Evolutionary conservation across 2,797 vertebrate species (phyloP).

Genomic region (Amazona finschi): DNA sequence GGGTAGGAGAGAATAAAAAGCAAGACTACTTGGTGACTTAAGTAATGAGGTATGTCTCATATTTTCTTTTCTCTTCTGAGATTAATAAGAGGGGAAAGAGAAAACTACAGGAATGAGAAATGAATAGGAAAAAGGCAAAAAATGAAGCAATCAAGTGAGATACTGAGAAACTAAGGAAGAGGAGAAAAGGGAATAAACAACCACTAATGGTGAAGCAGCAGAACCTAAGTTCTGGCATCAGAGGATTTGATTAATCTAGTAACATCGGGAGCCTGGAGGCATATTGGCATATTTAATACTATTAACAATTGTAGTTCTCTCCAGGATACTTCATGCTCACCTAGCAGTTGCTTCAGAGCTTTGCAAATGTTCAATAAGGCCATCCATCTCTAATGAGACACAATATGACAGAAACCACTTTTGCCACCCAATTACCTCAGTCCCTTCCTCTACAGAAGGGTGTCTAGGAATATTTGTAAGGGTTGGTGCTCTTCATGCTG

Average conservation of each 20-base stretch:
- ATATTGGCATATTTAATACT: neutral
- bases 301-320: neutral
- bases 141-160: neutral
- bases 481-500: neutral
- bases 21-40: neutral
- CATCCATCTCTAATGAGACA: neutral
- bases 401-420: neutral
- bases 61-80: neutral
- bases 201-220: neutral
- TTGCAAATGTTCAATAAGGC: neutral
- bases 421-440: neutral
- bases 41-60: neutral
- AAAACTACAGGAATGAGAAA: neutral
- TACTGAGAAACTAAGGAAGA: neutral
- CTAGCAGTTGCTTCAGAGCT: conserved; percentile 4
- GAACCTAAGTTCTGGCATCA: neutral
- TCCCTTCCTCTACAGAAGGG: neutral
- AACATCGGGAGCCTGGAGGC: neutral
- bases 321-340: neutral
- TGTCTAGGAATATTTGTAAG: neutral
- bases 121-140: neutral
- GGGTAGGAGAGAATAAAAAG: neutral
- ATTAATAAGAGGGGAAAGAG: neutral
- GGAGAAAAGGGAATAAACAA: neutral
- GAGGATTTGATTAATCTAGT: neutral